Evolutionary conservation across 2,113 vertebrate species (phyloP).

Genomic region (Todiramphus saurophagus): DNA sequence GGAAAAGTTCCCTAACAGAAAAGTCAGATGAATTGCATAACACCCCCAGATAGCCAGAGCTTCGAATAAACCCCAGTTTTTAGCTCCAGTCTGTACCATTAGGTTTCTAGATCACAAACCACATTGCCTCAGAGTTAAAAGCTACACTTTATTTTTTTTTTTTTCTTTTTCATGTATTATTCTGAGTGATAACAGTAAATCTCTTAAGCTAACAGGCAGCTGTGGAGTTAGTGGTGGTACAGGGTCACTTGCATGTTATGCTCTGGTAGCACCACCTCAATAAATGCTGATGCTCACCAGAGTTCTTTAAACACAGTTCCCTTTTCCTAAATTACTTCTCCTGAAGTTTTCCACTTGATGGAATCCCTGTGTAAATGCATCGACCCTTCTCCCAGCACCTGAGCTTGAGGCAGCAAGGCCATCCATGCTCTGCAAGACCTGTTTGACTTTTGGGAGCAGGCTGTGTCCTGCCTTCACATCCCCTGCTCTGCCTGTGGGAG

Average conservation of each 20-base stretch:
- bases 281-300: background rate
- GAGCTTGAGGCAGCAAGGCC: background rate
- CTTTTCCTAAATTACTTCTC: background rate
- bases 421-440: background rate
- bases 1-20: slow-evolving; percentile 17
- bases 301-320: background rate
- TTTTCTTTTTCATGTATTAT: background rate
- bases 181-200: background rate
- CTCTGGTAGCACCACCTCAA: background rate
- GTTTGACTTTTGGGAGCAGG: background rate
- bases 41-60: background rate
- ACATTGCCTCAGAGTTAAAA: background rate
- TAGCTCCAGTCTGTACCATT: background rate
- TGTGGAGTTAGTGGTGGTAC: background rate
- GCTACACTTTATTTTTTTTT: background rate
- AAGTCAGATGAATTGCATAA: background rate
- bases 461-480: background rate
- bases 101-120: background rate
- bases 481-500: background rate
- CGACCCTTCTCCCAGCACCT: background rate
- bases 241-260: background rate
- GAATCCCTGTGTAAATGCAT: background rate
- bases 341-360: background rate
- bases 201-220: background rate
- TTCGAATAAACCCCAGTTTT: background rate